phyloP scores from a whole-genome alignment of 1,140 invertebrate species.

The Asobara japonica region DNA sequence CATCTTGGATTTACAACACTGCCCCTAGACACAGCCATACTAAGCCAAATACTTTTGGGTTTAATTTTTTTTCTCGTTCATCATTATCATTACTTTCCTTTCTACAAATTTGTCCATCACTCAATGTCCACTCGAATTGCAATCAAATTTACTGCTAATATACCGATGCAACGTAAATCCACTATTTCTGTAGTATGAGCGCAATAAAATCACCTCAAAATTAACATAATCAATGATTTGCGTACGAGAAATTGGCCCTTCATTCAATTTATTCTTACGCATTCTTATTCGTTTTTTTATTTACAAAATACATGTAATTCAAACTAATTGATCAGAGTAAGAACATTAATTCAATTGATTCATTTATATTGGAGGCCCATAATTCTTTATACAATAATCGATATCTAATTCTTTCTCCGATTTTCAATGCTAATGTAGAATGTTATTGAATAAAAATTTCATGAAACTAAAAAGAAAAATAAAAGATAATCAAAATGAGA shows the following conservation, averaged over 20 bases:
- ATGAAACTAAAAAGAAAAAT: background rate
- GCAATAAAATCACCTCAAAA: background rate
- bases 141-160: background rate
- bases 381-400: background rate
- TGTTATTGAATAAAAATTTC: background rate
- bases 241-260: background rate
- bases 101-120: slow-evolving; percentile 38
- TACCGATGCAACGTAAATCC: slow-evolving; percentile 1
- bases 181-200: background rate
- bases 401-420: background rate
- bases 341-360: background rate
- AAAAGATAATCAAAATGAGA: background rate
- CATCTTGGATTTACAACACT: slow-evolving; percentile 58
- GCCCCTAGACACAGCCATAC: slow-evolving; percentile 64
- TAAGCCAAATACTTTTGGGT: slow-evolving; percentile 65
- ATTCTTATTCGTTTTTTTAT: background rate
- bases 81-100: slow-evolving; percentile 41
- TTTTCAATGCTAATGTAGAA: background rate
- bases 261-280: slow-evolving; percentile 1
- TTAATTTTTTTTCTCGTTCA: slow-evolving; percentile 42
- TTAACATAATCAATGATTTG: background rate
- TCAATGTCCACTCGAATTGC: background rate
- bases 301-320: background rate
- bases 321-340: background rate
- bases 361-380: background rate